Evolutionary conservation across 2,797 vertebrate species (phyloP).

Genomic region (Melanogrammus aeglefinus): DNA sequence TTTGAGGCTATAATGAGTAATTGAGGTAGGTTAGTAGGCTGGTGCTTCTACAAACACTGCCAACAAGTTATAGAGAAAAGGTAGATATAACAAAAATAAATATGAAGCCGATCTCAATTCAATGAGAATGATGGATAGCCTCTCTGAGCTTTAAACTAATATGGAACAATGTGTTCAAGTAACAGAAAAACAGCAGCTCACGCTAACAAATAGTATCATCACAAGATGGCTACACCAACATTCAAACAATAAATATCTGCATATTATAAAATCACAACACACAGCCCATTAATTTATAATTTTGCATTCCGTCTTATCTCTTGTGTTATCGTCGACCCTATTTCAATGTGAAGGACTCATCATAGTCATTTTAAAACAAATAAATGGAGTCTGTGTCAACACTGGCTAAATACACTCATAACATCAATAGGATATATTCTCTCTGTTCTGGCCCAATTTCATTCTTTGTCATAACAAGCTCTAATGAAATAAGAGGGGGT

Average conservation of each 20-base stretch:
- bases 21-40: too few species aligned
- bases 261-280: slow-evolving; percentile 35
- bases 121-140: too few species aligned
- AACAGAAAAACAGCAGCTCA: slow-evolving; percentile 1
- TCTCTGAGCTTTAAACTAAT: too few species aligned
- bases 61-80: too few species aligned
- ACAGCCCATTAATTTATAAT: slow-evolving; percentile 41
- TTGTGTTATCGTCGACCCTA: slow-evolving; percentile 35
- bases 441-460: slow-evolving; percentile 37
- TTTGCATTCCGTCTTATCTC: slow-evolving; percentile 39
- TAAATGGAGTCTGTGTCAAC: slow-evolving; percentile 43
- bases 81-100: too few species aligned
- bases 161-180: background rate
- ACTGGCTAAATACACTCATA: slow-evolving; percentile 47
- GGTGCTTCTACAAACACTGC: too few species aligned
- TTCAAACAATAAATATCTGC: slow-evolving; percentile 34
- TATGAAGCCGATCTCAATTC: too few species aligned
- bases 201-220: background rate
- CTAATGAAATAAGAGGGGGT: slow-evolving; percentile 38
- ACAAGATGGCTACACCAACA: slow-evolving; percentile 12
- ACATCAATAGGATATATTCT: slow-evolving; percentile 44
- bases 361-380: slow-evolving; percentile 44
- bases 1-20: too few species aligned
- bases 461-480: slow-evolving; percentile 50
- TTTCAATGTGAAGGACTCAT: slow-evolving; percentile 44